These are phyloP conservation scores for Trogon surrucura DNA, from an alignment of 2,113 vertebrate species.

Conservation along the genomic window DNA sequence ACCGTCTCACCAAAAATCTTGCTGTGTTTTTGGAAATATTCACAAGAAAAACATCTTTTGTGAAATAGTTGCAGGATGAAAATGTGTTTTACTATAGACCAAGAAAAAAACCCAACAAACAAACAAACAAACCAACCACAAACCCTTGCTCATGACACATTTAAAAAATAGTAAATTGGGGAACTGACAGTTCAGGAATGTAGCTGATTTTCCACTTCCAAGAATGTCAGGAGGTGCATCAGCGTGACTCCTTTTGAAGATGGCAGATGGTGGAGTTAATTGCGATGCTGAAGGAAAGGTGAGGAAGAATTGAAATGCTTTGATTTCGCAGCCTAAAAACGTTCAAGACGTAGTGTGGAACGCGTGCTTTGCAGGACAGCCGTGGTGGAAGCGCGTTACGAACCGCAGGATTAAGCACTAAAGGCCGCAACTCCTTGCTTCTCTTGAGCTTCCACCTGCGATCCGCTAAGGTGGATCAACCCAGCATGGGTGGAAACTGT, in stretches of 20 bases:
- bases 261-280: background rate
- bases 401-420: background rate
- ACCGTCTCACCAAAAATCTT: background rate
- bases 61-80: background rate
- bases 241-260: background rate
- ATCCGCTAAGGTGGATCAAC: background rate
- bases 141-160: background rate
- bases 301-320: background rate
- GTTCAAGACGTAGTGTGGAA: background rate
- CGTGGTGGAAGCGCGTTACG: background rate
- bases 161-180: background rate
- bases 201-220: background rate
- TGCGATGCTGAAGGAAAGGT: background rate
- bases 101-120: background rate
- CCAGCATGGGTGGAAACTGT: accelerated
- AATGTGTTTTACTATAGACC: background rate
- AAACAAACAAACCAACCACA: background rate
- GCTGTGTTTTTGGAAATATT: background rate
- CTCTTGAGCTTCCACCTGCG: background rate
- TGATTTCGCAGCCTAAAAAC: background rate
- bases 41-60: background rate
- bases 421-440: background rate
- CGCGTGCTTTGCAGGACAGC: accelerated
- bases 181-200: background rate
- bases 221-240: background rate